These are phyloP conservation scores for Delia radicum DNA, from an alignment of 1,140 invertebrate genomes.

Conservation along the genomic window DNA sequence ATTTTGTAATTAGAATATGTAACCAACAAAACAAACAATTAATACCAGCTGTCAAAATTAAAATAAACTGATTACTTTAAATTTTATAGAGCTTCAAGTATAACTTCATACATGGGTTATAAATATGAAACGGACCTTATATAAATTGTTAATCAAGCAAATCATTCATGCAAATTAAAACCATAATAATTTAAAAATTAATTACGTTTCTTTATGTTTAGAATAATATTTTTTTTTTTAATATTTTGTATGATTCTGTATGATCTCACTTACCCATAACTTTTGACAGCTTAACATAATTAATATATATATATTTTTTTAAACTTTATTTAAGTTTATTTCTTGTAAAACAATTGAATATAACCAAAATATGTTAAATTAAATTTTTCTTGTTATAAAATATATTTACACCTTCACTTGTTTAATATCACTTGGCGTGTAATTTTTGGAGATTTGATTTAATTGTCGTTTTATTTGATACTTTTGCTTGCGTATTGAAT, in stretches of 20 bases:
- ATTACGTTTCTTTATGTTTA: background rate
- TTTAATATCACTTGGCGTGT: background rate
- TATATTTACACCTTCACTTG: background rate
- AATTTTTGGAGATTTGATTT: no score
- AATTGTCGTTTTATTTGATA: no score
- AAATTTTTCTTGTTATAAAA: background rate
- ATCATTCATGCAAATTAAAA: no score
- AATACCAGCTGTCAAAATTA: no score
- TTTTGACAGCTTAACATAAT: constrained; percentile 4
- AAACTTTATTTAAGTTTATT: background rate
- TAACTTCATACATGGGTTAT: no score
- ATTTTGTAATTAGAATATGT: no score
- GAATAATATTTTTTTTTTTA: background rate
- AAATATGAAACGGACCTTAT: no score
- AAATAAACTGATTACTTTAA: no score
- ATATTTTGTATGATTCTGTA: background rate
- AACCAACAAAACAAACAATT: no score
- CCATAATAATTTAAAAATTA: background rate
- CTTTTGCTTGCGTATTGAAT: background rate
- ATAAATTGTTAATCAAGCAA: no score
- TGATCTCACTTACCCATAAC: constrained; percentile 38
- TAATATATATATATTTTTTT: background rate
- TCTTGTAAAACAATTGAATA: background rate
- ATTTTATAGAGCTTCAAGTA: no score
- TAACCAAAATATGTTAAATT: no score